Percentiles rank a stretch among this genome's conserved stretches.
phyloP scores from a whole-genome alignment of 1,140 invertebrate species.

The Neoseiulus cucumeris region DNA sequence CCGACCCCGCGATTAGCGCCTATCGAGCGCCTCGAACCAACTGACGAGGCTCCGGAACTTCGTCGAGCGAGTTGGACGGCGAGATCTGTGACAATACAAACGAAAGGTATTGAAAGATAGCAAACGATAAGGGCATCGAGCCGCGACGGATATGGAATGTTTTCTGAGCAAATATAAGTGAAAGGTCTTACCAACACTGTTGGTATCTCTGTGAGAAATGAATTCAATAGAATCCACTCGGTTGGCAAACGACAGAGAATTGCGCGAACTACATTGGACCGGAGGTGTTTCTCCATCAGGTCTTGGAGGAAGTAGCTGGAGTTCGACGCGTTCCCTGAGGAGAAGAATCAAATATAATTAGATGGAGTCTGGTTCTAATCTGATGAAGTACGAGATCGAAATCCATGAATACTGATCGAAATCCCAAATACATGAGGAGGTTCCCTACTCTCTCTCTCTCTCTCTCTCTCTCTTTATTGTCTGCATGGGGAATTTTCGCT shows the following conservation, averaged over 20 bases:
- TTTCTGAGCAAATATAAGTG: neutral
- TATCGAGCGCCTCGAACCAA: conserved; percentile 8
- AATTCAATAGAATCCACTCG: conserved; percentile 22
- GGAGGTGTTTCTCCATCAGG: conserved; percentile 33
- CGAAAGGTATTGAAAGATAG: too few relatives aligned
- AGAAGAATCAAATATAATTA: too few relatives aligned
- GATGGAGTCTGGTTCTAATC: too few relatives aligned
- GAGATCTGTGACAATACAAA: conserved; percentile 13
- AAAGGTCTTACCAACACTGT: conserved; percentile 38
- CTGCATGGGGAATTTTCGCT: conserved; percentile 26
- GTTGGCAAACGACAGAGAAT: conserved; percentile 30
- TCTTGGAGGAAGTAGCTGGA: conserved; percentile 46
- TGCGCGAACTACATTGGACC: conserved; percentile 37
- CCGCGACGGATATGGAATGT: neutral
- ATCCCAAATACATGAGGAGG: too few relatives aligned
- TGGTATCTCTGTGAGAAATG: conserved; percentile 13
- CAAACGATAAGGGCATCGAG: too few relatives aligned
- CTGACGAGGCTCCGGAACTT: conserved; percentile 20
- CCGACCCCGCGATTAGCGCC: neutral
- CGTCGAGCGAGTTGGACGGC: conserved; percentile 16
- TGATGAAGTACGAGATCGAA: too few relatives aligned
- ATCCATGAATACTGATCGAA: too few relatives aligned
- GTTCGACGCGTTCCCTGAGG: conserved; percentile 60
- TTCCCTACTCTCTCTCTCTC: too few relatives aligned
- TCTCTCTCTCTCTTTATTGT: too few relatives aligned